Evolutionary conservation across 2,888 invertebrate genomes (phyloP).

Genomic region (Calameuta filiformis): DNA sequence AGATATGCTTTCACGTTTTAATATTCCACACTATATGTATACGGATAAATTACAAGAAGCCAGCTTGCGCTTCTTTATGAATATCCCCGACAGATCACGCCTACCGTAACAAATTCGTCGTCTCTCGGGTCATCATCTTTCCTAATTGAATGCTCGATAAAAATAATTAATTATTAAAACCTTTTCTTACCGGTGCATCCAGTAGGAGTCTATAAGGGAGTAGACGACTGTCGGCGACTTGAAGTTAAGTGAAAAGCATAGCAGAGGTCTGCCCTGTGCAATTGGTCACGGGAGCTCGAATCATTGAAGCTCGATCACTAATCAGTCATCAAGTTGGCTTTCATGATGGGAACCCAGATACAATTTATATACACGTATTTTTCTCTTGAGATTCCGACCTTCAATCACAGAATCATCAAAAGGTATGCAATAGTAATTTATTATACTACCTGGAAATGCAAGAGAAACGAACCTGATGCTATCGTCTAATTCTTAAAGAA

Average conservation of each 20-base stretch:
- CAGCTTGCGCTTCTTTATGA: neutral
- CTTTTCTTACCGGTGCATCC: neutral
- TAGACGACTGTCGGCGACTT: neutral
- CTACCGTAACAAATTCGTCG: neutral
- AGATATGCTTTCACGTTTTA: neutral
- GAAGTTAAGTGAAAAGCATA: constrained; percentile 1
- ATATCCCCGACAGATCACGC: neutral
- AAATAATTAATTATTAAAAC: constrained; percentile 1
- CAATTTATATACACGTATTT: neutral
- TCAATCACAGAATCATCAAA: neutral
- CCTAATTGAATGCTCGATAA: neutral
- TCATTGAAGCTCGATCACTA: neutral
- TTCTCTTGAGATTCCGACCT: neutral
- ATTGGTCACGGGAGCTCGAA: constrained; percentile 1
- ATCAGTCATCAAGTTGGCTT: neutral
- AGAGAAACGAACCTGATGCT: neutral
- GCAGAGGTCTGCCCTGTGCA: neutral
- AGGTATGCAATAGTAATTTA: neutral
- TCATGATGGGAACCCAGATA: neutral
- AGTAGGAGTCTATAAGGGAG: neutral
- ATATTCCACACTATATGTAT: neutral
- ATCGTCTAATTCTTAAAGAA: neutral
- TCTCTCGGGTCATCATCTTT: neutral
- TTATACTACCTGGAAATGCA: neutral
- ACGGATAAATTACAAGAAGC: neutral